These are phyloP conservation scores for Hybos culiciformis DNA, from an alignment of 2,888 invertebrate genomes.

Conservation along the genomic window DNA sequence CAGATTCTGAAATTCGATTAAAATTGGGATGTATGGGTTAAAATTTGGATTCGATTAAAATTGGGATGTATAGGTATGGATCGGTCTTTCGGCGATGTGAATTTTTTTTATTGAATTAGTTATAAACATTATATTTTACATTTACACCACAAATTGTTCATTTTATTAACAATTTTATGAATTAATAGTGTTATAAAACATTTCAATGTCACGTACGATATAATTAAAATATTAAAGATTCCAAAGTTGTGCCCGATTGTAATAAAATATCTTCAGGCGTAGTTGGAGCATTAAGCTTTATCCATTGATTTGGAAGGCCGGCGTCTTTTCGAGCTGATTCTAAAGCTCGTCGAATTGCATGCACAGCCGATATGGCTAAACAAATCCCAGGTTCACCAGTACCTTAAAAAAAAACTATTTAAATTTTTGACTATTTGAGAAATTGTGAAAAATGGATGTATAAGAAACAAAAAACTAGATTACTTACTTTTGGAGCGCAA, in stretches of 20 bases:
- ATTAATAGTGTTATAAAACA: no score
- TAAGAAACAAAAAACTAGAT: background rate
- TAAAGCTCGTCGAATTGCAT: conserved; percentile 41
- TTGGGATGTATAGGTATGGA: no score
- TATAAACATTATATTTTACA: no score
- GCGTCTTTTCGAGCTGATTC: conserved; percentile 39
- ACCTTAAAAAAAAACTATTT: conserved; percentile 17
- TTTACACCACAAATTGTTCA: no score
- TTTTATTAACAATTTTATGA: no score
- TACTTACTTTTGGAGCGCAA: conserved; percentile 57
- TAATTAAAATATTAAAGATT: conserved; percentile 7
- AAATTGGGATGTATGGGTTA: no score
- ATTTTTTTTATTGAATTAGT: no score
- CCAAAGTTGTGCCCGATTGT: conserved; percentile 18
- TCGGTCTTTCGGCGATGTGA: no score
- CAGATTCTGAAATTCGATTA: no score
- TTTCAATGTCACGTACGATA: no score
- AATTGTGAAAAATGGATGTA: conserved; percentile 15
- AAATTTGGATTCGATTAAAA: no score
- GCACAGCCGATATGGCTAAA: conserved; percentile 22
- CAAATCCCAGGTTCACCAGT: conserved; percentile 26
- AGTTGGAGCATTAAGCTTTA: conserved; percentile 24
- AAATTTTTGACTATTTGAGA: no score
- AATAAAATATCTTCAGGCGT: conserved; percentile 24
- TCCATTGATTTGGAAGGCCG: conserved; percentile 35